phyloP scores from a whole-genome alignment of 2,888 invertebrate genomes.

The Pseudococcus longispinus region DNA sequence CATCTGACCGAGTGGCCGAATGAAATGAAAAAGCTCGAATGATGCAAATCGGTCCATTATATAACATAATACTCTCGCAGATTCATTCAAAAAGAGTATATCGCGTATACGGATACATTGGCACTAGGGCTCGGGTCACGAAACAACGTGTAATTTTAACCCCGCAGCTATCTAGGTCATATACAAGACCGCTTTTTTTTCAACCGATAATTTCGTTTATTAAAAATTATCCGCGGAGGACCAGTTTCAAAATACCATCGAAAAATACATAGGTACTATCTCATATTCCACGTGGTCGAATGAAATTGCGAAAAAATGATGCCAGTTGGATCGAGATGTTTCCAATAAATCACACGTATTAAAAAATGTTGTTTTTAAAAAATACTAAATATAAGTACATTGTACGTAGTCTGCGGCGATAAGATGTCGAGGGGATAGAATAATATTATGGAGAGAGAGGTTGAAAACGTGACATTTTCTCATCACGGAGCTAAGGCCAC shows the following conservation, averaged over 20 bases:
- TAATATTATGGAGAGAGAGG: neutral
- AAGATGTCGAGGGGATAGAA: neutral
- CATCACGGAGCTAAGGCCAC: neutral
- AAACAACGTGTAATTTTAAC: slow-evolving; percentile 34
- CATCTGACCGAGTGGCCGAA: neutral
- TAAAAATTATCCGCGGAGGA: slow-evolving; percentile 10
- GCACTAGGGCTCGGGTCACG: neutral
- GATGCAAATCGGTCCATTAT: neutral
- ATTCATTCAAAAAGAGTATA: slow-evolving; percentile 6
- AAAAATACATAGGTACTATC: neutral
- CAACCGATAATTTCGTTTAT: slow-evolving; percentile 16
- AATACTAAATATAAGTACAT: neutral
- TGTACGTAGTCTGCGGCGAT: neutral
- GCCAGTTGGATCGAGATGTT: neutral
- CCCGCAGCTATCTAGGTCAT: slow-evolving; percentile 28
- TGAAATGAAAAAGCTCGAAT: neutral
- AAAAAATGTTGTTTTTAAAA: neutral
- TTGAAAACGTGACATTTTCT: slow-evolving; percentile 1
- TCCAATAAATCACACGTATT: neutral
- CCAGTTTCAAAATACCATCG: neutral
- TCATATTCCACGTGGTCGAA: neutral
- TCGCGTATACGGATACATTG: neutral
- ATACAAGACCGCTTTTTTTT: neutral
- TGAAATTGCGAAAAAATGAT: neutral
- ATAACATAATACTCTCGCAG: neutral